These are phyloP conservation scores for Ferrisia virgata DNA, from an alignment of 2,888 invertebrate species.

Conservation along the genomic window DNA sequence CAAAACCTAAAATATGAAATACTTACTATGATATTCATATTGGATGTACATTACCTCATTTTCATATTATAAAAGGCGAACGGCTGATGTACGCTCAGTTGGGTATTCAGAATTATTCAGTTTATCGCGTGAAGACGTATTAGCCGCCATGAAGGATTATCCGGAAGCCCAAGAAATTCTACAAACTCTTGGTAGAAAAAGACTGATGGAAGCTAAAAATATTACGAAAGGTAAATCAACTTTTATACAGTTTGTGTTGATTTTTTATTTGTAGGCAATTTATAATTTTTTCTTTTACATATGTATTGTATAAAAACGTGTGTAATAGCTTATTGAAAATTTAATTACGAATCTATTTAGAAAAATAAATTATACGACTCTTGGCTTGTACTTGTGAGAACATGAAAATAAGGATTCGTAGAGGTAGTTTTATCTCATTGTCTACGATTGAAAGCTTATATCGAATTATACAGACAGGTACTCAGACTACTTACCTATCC, in stretches of 20 bases:
- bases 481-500: too few relatives aligned
- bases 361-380: too few relatives aligned
- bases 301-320: too few relatives aligned
- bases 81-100: conserved; percentile 92
- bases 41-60: background rate
- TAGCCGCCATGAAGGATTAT: conserved; percentile 94
- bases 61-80: conserved; percentile 63
- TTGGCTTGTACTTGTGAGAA: too few relatives aligned
- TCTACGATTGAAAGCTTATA: too few relatives aligned
- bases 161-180: conserved; percentile 93
- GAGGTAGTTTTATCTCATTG: too few relatives aligned
- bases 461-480: too few relatives aligned
- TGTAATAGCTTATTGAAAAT: too few relatives aligned
- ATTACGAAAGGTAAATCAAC: conserved; percentile 50
- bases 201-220: conserved; percentile 75
- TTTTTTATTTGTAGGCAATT: background rate
- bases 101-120: conserved; percentile 95
- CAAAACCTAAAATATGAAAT: too few relatives aligned
- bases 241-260: conserved; percentile 13
- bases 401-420: too few relatives aligned
- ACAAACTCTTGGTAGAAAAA: conserved; percentile 81
- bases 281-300: background rate
- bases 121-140: conserved; percentile 86
- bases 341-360: too few relatives aligned
- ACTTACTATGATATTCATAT: too few relatives aligned